Base-by-base conservation (phyloP, 2,888 invertebrate genomes). In the Thereva unica region DNA sequence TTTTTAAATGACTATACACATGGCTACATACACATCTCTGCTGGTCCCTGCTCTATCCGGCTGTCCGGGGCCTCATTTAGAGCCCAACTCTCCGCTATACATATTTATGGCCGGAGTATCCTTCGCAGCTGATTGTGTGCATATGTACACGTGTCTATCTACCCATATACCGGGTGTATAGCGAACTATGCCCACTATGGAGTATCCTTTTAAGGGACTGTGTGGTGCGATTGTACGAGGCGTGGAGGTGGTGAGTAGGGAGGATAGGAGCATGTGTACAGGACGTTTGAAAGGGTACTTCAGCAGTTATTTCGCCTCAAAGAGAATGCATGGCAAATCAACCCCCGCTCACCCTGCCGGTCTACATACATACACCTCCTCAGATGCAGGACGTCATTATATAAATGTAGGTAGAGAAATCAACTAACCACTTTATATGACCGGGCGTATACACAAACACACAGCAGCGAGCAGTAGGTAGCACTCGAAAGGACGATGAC, bases 351-450 rank as follows among this genome's bases (percentile, higher is more conserved):
- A 61, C 50, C 40, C 40, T 53, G 38, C 1, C 23, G 23, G 23
- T 23, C 38, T 5, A 53, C 50, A 23, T 49, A 23, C 50, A 12
- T 49, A 40, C 34, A 12, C 61, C 35, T 12, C 50, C 38, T 34
- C 41, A 50, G 61, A 40, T 61, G 61, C 61, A 61, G 61, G 61
- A 61, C 61, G 38, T 41, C 10, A 34, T 45, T 23, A 23, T 49
- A 23, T n/a, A 35, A 50, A 49, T 71, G 69, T 68, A 69, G 64
- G 66, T 67, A 66, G 69, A 64, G 69, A 69, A 70, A 71, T 71
- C 72, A 72, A 72, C 72, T 72, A 72, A 72, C 72, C 72, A 72
- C 72, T 71, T 72, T 72, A 72, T 72, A 69, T 72, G 72, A 71
- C 72, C 72, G 72, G 66, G 70, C 69, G 65, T 59, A 64, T 64